Evolutionary conservation across 2,113 vertebrate species (phyloP), one percentile per base, ranked within the genome.

Genomic region (Cephalopterus ornatus): DNA sequence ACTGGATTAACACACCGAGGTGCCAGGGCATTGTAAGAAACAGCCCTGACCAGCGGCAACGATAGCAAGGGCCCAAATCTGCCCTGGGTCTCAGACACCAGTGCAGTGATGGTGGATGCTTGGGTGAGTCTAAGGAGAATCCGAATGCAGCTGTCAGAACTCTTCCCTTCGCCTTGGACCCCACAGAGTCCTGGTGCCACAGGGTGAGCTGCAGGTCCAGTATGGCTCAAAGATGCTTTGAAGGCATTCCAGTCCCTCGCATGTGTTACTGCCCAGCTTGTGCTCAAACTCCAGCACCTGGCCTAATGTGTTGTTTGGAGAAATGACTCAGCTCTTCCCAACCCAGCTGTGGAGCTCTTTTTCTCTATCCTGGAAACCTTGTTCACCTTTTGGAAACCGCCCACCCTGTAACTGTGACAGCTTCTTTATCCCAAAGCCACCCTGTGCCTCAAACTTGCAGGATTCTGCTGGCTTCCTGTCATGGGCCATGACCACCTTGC

Each of bases 91-190:
- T 70, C 71, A 70, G 62, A 44, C 4, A 5, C 52, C n/a, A 0
- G 0, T 2, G 4, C 3, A 7, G 55, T 11, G 30, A n/a, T 12
- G n/a, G 44, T 41, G 61, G 56, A 47, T 52, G 18, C 44, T 39
- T 1, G 2, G 18, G 12, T 62, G 71, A 56, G 23, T 33, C 14
- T 50, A 76, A 85, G 32, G 22, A 79, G 35, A 68, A 75, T 11
- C 21, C 0, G 0, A 85, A 58, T 1, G 1, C 24, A 66, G 5
- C 27, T 66, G 24, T 17, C 71, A 88, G 78, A 90, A 27, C 21
- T 75, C 9, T 32, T 65, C 35, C 30, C 70, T 71, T 55, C 26
- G 39, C 26, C 27, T 39, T 37, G 24, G n/a, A 30, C 37, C 56
- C 46, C 9, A 28, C 44, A 63, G 37, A 33, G 53, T 44, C 12